A percentile compares a stretch with the other conserved stretches of the same genome.
phyloP scores from a whole-genome alignment of 2,888 invertebrate genomes.

The Drosophila diplacantha region DNA sequence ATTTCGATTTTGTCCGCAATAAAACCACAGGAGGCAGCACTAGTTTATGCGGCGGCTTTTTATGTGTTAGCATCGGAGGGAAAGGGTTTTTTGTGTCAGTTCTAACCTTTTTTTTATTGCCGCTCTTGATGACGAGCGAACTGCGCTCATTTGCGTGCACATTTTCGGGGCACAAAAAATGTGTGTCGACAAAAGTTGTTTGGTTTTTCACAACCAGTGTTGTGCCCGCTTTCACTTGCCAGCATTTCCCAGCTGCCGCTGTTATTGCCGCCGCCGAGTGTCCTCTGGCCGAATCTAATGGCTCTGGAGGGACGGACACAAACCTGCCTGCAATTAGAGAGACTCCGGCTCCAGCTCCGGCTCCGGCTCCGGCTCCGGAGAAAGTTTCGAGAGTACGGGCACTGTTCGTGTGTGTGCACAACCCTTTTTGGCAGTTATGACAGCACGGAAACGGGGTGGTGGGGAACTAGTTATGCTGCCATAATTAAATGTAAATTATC shows the following conservation, averaged over 20 bases:
- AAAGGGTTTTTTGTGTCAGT: background rate
- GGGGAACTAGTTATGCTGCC: conserved; percentile 36
- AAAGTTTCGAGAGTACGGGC: conserved; percentile 3
- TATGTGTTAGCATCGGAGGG: conserved; percentile 2
- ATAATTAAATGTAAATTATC: conserved; percentile 67
- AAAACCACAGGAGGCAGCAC: conserved; percentile 1
- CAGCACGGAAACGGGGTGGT: conserved; percentile 40
- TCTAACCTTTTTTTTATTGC: conserved; percentile 34
- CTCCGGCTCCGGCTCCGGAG: conserved; percentile 6
- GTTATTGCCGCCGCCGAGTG: conserved; percentile 16
- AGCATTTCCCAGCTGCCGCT: conserved; percentile 5
- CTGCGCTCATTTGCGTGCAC: conserved; percentile 64
- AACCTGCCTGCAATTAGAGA: conserved; percentile 39
- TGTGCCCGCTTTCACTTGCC: conserved; percentile 28
- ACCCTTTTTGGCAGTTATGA: conserved; percentile 48
- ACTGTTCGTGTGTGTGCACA: background rate
- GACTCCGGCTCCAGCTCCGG: conserved; percentile 1
- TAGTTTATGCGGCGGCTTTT: conserved; percentile 1
- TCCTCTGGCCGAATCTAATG: conserved; percentile 32
- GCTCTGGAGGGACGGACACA: conserved; percentile 18
- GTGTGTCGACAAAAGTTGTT: conserved; percentile 62
- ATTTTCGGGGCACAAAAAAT: conserved; percentile 60
- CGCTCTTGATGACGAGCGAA: conserved; percentile 58
- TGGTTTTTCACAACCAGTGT: conserved; percentile 11
- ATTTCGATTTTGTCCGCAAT: background rate